These are phyloP conservation scores for Euura lappo DNA, from an alignment of 1,140 invertebrate species.

Conservation along the genomic window DNA sequence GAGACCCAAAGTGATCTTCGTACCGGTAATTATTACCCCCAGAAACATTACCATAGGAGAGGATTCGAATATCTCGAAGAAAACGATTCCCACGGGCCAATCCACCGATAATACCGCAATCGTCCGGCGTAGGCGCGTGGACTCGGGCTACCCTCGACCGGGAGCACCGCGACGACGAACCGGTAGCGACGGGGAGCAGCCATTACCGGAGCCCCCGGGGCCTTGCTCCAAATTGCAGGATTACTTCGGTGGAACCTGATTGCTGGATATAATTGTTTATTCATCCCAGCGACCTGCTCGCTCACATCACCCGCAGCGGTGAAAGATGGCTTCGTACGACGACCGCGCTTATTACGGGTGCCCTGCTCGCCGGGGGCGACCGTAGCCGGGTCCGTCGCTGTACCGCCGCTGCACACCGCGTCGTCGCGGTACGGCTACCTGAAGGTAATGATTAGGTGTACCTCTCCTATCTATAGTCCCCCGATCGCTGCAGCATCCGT, in stretches of 20 bases:
- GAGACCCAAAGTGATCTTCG: not conserved
- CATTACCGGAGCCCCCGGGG: slow-evolving; percentile 10
- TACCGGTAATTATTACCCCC: not conserved
- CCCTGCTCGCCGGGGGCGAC: not conserved
- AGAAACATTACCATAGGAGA: not conserved
- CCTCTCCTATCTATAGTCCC: not conserved
- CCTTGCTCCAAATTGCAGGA: slow-evolving; percentile 14
- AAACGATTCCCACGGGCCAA: not conserved
- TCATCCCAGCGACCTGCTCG: slow-evolving; percentile 8
- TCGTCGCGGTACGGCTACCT: not conserved
- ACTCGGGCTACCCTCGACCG: not conserved
- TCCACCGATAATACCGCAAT: not conserved
- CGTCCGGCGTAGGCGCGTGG: not conserved
- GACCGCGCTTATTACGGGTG: slow-evolving; percentile 1
- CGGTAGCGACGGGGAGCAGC: slow-evolving; percentile 13
- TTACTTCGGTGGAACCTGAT: slow-evolving; percentile 15
- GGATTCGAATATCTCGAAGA: not conserved
- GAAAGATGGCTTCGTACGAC: slow-evolving; percentile 1
- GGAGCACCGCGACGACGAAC: slow-evolving; percentile 7
- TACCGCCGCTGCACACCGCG: not conserved
- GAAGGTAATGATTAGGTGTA: not conserved
- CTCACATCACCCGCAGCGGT: slow-evolving; percentile 13
- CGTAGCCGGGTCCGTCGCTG: not conserved
- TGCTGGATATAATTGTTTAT: slow-evolving; percentile 16
- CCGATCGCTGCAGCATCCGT: not conserved